A percentile compares a stretch with the other conserved stretches of the same genome.
Conservation (phyloP, 2,113 vertebrate genomes). For the Heptranchias perlo region DNA sequence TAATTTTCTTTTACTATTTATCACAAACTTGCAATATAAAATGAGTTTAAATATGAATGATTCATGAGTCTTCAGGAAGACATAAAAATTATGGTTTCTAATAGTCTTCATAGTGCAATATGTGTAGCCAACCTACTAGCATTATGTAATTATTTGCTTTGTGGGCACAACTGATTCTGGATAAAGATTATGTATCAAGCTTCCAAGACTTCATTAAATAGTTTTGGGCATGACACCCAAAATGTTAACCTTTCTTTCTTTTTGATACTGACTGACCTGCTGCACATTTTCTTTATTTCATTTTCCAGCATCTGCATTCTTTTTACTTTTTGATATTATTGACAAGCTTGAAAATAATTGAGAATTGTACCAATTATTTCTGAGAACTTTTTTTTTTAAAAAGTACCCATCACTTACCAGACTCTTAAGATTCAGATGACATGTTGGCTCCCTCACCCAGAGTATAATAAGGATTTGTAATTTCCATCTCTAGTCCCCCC, state of each 20-base stretch:
- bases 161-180: too few relatives aligned
- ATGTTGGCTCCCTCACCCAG: neutral
- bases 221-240: neutral
- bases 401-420: neutral
- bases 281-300: neutral
- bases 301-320: neutral
- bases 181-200: neutral
- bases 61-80: neutral
- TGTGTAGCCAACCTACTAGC: neutral
- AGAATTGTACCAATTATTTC: neutral
- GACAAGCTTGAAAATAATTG: neutral
- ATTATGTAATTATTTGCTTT: neutral
- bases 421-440: neutral
- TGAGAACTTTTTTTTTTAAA: neutral
- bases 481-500: neutral
- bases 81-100: too few relatives aligned
- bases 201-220: neutral
- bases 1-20: too few relatives aligned
- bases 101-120: neutral
- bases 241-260: neutral
- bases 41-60: neutral
- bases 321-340: neutral
- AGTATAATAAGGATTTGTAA: neutral
- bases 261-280: neutral
- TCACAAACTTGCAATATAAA: too few relatives aligned